These are phyloP conservation scores for Zaprionus davidi DNA, from an alignment of 1,140 invertebrate genomes.

Conservation along the genomic window DNA sequence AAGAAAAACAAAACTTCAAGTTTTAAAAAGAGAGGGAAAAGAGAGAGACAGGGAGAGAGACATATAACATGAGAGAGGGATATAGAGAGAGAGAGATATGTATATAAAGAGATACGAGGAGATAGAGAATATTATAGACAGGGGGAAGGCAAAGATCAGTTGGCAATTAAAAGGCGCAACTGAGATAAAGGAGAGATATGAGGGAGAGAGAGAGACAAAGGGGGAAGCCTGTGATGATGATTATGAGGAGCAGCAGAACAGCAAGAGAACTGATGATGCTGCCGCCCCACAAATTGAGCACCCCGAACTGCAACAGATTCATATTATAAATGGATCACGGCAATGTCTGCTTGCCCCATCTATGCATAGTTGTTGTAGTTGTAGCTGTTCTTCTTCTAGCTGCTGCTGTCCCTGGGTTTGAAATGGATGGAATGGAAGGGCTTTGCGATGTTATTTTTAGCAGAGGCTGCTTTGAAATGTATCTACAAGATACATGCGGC, in stretches of 20 bases:
- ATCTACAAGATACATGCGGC: constrained; percentile 42
- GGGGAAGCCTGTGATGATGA: not conserved
- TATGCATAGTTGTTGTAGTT: constrained; percentile 20
- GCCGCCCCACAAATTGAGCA: constrained; percentile 34
- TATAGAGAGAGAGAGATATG: not conserved
- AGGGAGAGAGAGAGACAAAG: not conserved
- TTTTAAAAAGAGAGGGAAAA: not conserved
- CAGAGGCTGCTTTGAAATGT: constrained; percentile 46
- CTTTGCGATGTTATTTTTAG: constrained; percentile 47
- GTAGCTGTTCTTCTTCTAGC: not conserved
- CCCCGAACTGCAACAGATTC: constrained; percentile 14
- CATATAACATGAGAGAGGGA: not conserved
- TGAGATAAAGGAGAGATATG: constrained; percentile 30
- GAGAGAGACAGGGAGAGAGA: too few relatives aligned
- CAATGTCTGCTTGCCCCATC: not conserved
- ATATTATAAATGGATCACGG: constrained; percentile 39
- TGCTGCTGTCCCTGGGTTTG: constrained; percentile 9
- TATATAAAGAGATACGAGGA: not conserved
- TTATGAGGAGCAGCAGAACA: constrained; percentile 19
- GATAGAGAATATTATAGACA: not conserved
- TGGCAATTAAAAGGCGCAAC: constrained; percentile 29
- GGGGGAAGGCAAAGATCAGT: constrained; percentile 8
- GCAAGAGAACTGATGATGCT: constrained; percentile 16
- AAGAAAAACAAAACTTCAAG: not conserved
- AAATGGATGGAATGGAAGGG: constrained; percentile 39